phyloP scores from a whole-genome alignment of 2,888 invertebrate genomes.

The Hetaerina titia region DNA sequence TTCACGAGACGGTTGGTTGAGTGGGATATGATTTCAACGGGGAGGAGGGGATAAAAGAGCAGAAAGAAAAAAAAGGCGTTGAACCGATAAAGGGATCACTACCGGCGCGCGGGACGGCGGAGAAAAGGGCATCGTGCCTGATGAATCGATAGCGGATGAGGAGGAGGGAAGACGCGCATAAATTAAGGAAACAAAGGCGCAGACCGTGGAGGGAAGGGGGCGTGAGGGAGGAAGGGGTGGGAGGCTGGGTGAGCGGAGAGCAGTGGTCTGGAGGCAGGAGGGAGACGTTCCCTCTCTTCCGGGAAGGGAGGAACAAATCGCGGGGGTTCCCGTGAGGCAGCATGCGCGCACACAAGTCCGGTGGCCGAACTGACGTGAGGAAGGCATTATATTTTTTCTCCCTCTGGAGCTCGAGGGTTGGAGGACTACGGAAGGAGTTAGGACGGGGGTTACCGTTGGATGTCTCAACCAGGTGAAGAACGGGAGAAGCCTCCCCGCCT shows the following conservation, averaged over 20 bases:
- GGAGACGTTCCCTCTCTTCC: slow-evolving; percentile 10
- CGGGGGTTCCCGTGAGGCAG: slow-evolving; percentile 9
- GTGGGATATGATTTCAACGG: not conserved
- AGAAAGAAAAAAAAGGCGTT: slow-evolving; percentile 14
- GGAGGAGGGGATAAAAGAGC: not conserved
- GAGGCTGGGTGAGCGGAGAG: not conserved
- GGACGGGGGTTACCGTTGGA: slow-evolving; percentile 32
- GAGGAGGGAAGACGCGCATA: slow-evolving; percentile 20
- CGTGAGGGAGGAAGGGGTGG: not conserved
- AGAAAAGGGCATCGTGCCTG: slow-evolving; percentile 46
- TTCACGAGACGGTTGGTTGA: not conserved
- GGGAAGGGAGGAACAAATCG: slow-evolving; percentile 39
- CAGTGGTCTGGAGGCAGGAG: not conserved
- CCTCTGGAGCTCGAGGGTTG: not conserved
- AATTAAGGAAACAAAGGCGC: slow-evolving; percentile 55
- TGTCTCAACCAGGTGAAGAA: slow-evolving; percentile 62
- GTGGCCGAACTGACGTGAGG: slow-evolving; percentile 56
- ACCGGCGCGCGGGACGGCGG: slow-evolving; percentile 39
- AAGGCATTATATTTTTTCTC: slow-evolving; percentile 55
- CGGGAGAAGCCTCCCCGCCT: not conserved
- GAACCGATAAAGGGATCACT: slow-evolving; percentile 37
- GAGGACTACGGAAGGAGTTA: not conserved
- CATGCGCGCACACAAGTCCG: slow-evolving; percentile 60
- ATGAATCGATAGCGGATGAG: slow-evolving; percentile 58
- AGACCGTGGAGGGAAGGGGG: not conserved